A percentile compares a stretch with the other conserved stretches of the same genome.
Conservation (phyloP, 1,140 invertebrate genomes). For the Littorina saxatilis region DNA sequence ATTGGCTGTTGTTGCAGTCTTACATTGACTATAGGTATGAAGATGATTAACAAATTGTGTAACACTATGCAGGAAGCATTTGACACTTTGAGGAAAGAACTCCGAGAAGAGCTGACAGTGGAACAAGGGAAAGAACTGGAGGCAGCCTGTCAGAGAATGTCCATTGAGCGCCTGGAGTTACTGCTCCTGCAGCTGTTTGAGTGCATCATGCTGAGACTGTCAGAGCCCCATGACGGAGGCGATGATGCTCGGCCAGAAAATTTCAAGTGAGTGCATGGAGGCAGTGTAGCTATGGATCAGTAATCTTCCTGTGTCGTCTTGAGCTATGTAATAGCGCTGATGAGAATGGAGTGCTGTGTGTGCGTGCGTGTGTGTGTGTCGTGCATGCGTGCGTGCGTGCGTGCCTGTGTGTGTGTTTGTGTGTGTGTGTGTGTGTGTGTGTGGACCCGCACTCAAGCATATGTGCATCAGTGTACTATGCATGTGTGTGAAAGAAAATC, state of each 20-base stretch:
- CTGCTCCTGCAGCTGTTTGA: slow-evolving; percentile 53
- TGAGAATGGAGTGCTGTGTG: too few relatives aligned
- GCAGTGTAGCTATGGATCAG: background rate
- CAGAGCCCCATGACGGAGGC: slow-evolving; percentile 43
- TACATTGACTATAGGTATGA: too few relatives aligned
- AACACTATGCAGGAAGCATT: slow-evolving; percentile 56
- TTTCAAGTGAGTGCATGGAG: background rate
- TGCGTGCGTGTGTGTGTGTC: too few relatives aligned
- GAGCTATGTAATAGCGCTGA: background rate
- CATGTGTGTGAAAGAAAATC: too few relatives aligned
- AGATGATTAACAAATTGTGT: too few relatives aligned
- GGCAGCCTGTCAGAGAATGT: slow-evolving; percentile 33
- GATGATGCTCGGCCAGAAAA: slow-evolving; percentile 37
- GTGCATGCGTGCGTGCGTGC: too few relatives aligned
- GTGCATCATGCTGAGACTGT: slow-evolving; percentile 54
- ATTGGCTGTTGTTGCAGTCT: too few relatives aligned
- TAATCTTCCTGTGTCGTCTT: background rate
- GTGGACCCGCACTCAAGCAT: background rate
- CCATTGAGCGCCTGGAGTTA: slow-evolving; percentile 43
- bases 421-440: too few relatives aligned
- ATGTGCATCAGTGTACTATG: background rate
- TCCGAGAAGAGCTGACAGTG: slow-evolving; percentile 38
- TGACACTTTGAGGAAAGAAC: slow-evolving; percentile 38
- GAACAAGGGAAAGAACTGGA: slow-evolving; percentile 36
- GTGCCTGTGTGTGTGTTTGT: too few relatives aligned